Percentiles rank a stretch among this genome's conserved stretches.
phyloP scores from a whole-genome alignment of 92 coral and sea anemone species.

The Epizoanthus scotinus region DNA sequence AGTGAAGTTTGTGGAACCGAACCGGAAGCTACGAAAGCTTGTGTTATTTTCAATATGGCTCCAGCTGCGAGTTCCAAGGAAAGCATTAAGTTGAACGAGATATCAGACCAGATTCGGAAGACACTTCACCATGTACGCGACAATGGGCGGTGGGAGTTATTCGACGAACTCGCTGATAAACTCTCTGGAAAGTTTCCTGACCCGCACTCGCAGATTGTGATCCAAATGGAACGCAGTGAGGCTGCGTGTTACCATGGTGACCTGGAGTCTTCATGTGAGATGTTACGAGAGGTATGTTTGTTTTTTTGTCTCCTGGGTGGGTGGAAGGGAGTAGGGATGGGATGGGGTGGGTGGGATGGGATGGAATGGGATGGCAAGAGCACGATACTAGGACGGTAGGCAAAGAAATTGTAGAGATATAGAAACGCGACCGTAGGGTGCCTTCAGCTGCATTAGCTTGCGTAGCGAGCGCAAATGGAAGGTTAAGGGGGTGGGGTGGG shows the following conservation, averaged over 20 bases:
- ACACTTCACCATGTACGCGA: conserved; percentile 58
- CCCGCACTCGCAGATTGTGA: conserved; percentile 45
- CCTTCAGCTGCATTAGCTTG: too few relatives aligned
- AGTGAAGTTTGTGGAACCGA: background rate
- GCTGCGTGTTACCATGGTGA: conserved; percentile 56
- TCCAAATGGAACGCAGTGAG: conserved; percentile 60
- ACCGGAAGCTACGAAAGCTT: too few relatives aligned
- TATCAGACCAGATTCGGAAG: conserved; percentile 53
- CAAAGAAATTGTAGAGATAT: too few relatives aligned
- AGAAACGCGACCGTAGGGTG: too few relatives aligned
- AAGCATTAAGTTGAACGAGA: conserved; percentile 1
- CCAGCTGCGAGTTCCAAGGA: conserved; percentile 42
- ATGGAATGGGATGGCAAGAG: background rate
- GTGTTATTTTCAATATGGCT: background rate
- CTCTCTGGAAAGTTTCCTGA: conserved; percentile 34
- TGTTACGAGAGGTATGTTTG: conserved; percentile 36
- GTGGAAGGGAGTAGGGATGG: background rate
- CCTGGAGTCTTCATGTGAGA: conserved; percentile 35
- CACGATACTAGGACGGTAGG: too few relatives aligned
- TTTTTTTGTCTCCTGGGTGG: background rate
- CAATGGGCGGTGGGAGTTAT: conserved; percentile 59
- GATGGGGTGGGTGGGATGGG: background rate
- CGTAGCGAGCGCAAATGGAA: too few relatives aligned
- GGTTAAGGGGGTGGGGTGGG: too few relatives aligned
- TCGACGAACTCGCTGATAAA: conserved; percentile 17